A percentile compares a stretch with the other conserved stretches of the same genome.
Conservation (phyloP, 2,888 invertebrate genomes). For the Drosophila dives region DNA sequence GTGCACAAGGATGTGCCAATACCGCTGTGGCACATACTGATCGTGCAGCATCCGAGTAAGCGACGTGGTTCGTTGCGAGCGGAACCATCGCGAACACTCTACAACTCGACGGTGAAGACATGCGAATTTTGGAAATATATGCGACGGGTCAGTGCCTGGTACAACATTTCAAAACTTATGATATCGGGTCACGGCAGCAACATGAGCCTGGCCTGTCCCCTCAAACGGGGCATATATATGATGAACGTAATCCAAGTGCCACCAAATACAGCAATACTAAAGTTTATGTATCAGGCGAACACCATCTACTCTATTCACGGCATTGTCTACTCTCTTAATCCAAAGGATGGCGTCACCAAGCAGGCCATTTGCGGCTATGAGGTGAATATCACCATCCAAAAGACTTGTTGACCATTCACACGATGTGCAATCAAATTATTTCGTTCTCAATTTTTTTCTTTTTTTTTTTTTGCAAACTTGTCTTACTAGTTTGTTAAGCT, state of each 20-base stretch:
- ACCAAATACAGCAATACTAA: constrained; percentile 70
- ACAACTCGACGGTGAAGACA: constrained; percentile 66
- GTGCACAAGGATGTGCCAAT: constrained; percentile 69
- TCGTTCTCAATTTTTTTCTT: background rate
- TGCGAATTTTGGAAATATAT: constrained; percentile 77
- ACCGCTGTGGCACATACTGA: constrained; percentile 71
- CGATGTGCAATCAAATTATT: constrained; percentile 5
- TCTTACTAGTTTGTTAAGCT: constrained; percentile 22
- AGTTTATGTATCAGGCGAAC: constrained; percentile 77
- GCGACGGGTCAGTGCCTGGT: constrained; percentile 69
- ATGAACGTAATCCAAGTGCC: constrained; percentile 73
- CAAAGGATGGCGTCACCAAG: constrained; percentile 53
- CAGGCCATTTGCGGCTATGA: constrained; percentile 64
- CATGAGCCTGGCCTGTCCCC: constrained; percentile 75
- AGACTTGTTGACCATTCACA: constrained; percentile 62
- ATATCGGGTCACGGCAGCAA: constrained; percentile 69
- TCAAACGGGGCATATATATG: constrained; percentile 68
- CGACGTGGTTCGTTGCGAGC: background rate
- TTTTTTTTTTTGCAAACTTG: background rate
- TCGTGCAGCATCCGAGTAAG: constrained; percentile 64
- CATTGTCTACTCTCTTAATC: constrained; percentile 55
- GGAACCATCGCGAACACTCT: constrained; percentile 60
- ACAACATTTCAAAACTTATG: constrained; percentile 62
- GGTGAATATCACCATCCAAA: constrained; percentile 75
- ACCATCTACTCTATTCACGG: constrained; percentile 71